phyloP scores from a whole-genome alignment of 2,113 vertebrate species.

The Megalops atlanticus region DNA sequence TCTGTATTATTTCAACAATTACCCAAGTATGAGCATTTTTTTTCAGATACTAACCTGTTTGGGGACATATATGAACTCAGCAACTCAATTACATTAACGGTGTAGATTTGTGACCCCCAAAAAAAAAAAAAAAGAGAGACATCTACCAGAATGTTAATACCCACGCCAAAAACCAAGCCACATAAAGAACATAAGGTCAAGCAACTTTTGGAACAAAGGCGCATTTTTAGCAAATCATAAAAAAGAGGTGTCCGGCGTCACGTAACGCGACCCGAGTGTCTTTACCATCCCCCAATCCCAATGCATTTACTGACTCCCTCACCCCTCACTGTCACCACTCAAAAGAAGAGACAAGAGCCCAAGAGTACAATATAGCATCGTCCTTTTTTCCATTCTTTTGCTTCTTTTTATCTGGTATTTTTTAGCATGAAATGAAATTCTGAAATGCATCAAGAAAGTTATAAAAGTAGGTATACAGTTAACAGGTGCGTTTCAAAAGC shows the following conservation, averaged over 20 bases:
- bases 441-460: not conserved
- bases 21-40: not conserved
- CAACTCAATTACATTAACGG: conserved; percentile 27
- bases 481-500: not conserved
- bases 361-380: not conserved
- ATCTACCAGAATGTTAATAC: conserved; percentile 57
- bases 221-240: conserved; percentile 41
- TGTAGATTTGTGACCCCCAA: conserved; percentile 36
- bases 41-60: not conserved
- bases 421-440: not conserved
- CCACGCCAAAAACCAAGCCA: conserved; percentile 76
- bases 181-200: conserved; percentile 58
- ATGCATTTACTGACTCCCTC: not conserved
- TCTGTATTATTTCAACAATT: not conserved
- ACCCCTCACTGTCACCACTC: not conserved
- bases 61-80: too few relatives aligned
- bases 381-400: not conserved
- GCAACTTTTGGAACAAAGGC: conserved; percentile 52
- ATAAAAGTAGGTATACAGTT: not conserved
- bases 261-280: not conserved
- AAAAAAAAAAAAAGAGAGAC: too few relatives aligned
- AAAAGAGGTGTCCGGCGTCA: conserved; percentile 49
- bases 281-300: conserved; percentile 23
- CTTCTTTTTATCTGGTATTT: not conserved
- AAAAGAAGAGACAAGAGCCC: not conserved